Evolutionary conservation across 2,888 invertebrate genomes (phyloP).

Genomic region (Diaprepes abbreviatus): DNA sequence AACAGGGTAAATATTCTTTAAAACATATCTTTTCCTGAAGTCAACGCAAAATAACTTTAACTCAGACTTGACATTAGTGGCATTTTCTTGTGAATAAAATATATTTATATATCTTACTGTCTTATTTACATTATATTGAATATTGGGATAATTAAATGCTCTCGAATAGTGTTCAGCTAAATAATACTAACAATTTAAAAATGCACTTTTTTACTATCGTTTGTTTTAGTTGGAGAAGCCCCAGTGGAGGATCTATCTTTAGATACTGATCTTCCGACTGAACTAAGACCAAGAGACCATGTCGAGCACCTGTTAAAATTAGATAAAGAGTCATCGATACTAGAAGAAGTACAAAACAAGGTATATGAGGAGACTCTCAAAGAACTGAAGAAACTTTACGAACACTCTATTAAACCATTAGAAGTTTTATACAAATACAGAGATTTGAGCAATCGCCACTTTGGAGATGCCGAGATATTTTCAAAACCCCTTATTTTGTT

Average conservation of each 20-base stretch:
- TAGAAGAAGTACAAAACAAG: slow-evolving; percentile 79
- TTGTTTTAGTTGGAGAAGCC: slow-evolving; percentile 55
- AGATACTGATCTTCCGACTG: slow-evolving; percentile 82
- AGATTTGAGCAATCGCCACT: slow-evolving; percentile 91
- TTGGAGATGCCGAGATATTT: slow-evolving; percentile 95
- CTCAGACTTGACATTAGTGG: too few relatives aligned
- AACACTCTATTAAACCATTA: slow-evolving; percentile 89
- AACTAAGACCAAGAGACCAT: slow-evolving; percentile 84
- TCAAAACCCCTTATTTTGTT: slow-evolving; percentile 93
- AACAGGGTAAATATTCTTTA: slow-evolving; percentile 26
- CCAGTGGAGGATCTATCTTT: slow-evolving; percentile 72
- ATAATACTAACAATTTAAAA: too few relatives aligned
- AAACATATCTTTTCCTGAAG: not conserved
- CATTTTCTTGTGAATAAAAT: too few relatives aligned
- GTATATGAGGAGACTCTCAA: slow-evolving; percentile 84
- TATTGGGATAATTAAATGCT: too few relatives aligned
- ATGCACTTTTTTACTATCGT: not conserved
- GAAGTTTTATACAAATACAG: slow-evolving; percentile 93
- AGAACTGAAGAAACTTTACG: slow-evolving; percentile 88
- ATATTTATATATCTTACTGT: too few relatives aligned
- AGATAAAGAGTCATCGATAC: slow-evolving; percentile 81
- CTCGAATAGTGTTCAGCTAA: too few relatives aligned
- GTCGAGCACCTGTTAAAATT: slow-evolving; percentile 84
- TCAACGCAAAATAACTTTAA: too few relatives aligned
- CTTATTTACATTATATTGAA: too few relatives aligned